Evolutionary conservation across 2,888 invertebrate genomes (phyloP), one percentile per base, ranked within the genome.

Genomic region (Eurois occulta): DNA sequence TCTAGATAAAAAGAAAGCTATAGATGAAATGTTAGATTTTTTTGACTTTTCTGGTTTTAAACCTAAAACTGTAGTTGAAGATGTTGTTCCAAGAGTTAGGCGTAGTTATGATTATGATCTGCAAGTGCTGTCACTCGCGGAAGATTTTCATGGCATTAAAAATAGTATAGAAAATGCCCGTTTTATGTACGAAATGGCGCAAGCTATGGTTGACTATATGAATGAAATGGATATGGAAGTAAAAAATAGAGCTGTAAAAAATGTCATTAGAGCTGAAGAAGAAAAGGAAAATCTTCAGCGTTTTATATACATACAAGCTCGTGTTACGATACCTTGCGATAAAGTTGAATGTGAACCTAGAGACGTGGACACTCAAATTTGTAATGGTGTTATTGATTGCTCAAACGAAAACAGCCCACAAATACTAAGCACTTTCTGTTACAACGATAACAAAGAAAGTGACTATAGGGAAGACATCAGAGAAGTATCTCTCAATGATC

Each of bases 321-420:
- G 90, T 74, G 91, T 95, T 55, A 85, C 86, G 11, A 91, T 93
- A 85, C 94, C 95, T 4, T 95, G 95, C 80, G 91, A 93, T 68
- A 91, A 90, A 85, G 84, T 85, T 60, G 84, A 90, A 58, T 95
- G 95, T 83, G 93, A 94, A 80, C 83, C 89, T 35, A 91, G 91
- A 68, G 93, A 94, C 43, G 88, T 90, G 60, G 86, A 92, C 16
- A 92, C 91, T 18, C 97, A 97, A 91, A 95, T 97, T 74, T 97
- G 97, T 89, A 97, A 97, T 87, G 95, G 97, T 32, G 93, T 97
- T 76, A 92, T 97, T 64, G 95, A 97, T 80, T 93, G 91, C 71
- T 93, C 94, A 1, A 92, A 95, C 65, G 90, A 94, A 77, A 91
- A 93, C 52, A 90, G 89, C 65, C 96, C 97, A 0, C 95, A 96